Percentiles rank a stretch among this genome's conserved stretches.
These are phyloP conservation scores for Caenorhabditis elegans DNA, from an alignment of 1,140 invertebrate species.

Conservation along the genomic window DNA sequence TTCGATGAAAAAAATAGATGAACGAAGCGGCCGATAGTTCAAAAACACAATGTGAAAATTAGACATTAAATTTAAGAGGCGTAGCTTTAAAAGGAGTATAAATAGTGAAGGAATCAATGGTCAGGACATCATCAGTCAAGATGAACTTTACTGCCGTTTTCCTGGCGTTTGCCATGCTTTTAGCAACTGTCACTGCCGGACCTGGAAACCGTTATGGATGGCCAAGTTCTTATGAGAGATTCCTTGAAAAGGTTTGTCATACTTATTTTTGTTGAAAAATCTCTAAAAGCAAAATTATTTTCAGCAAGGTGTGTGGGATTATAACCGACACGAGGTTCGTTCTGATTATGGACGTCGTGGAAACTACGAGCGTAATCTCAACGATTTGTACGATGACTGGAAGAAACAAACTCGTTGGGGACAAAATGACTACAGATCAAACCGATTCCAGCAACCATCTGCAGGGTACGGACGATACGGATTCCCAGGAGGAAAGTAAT, in stretches of 20 bases:
- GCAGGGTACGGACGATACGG: conserved; percentile 5
- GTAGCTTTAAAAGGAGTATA: neutral
- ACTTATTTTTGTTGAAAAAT: neutral
- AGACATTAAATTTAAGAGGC: neutral
- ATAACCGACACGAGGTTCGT: neutral
- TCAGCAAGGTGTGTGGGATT: conserved; percentile 27
- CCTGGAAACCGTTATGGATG: conserved; percentile 28
- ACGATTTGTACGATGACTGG: conserved; percentile 1
- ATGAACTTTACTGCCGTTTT: neutral
- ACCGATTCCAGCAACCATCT: conserved; percentile 1
- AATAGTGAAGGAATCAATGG: neutral
- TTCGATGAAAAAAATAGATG: too few relatives aligned
- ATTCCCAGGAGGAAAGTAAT: conserved; percentile 8
- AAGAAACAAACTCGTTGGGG: conserved; percentile 23
- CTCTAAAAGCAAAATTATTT: too few relatives aligned
- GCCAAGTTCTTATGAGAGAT: conserved; percentile 12
- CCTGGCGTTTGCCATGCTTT: neutral
- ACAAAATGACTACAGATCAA: conserved; percentile 15
- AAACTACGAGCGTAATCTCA: neutral
- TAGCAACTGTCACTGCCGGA: neutral
- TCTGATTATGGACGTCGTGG: neutral
- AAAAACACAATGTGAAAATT: neutral
- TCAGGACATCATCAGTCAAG: neutral
- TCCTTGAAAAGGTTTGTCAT: neutral
- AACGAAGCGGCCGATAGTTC: too few relatives aligned